Evolutionary conservation across 2,113 vertebrate species (phyloP), one percentile per base, ranked within the genome.

Genomic region (Lucifuga dentata): DNA sequence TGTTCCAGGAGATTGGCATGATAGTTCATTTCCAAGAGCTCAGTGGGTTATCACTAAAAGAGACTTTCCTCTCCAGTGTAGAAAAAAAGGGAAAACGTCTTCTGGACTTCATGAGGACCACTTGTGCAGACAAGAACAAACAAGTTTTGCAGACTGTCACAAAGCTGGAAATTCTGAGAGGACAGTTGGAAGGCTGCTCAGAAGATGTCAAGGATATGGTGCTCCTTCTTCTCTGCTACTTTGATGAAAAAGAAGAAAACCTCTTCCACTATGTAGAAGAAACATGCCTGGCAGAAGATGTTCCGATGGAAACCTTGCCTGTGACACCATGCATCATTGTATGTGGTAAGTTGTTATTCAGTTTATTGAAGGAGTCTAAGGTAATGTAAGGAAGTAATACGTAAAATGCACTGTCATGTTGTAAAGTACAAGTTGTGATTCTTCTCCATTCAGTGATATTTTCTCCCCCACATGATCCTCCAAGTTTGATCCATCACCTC

Each of bases 261-360:
- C 38, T 68, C 16, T 51, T 80, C 11, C 17, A 57, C 19, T 56
- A 32, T 62, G 72, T 67, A 13, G 49, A 81, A 16, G 48, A 59
- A 2, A 71, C 52, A 17, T 38, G 46, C 12, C 45, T 65, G 23
- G 58, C 46, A 24, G 20, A 69, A 23, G 65, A 75, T 4, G 53
- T 57, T 11, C 39, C 70, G 11, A 17, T 63, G 39, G 52, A 78
- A 23, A 35, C 20, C 24, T 36, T 82, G 39, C 73, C 68, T 39
- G 51, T 49, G 63, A 77, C 62, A 23, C 64, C 79, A 23, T 65
- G 63, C 24, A 45, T 82, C 29, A 60, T 78, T 78, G 74, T 78
- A 4, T 81, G 58, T 81, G 68, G 80, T 76, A 62, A 78, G 65
- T 35, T 50, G 23, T 17, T 41, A 15, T 8, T 48, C 3, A 32